Evolutionary conservation across 2,113 vertebrate genomes (phyloP).

Genomic region (Henicopernis longicauda): DNA sequence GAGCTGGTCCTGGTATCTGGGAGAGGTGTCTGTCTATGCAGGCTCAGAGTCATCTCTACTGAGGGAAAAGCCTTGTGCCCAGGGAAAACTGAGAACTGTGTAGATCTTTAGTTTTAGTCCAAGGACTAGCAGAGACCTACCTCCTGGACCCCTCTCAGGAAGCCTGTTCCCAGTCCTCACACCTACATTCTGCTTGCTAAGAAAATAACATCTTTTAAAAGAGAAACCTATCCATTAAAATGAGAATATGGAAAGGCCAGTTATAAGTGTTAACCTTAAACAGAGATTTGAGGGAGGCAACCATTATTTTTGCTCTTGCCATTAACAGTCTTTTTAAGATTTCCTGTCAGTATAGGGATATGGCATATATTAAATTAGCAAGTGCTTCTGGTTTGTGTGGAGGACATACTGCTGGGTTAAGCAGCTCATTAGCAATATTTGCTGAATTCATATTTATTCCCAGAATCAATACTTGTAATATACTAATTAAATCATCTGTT

Average conservation of each 20-base stretch:
- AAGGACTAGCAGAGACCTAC: not conserved
- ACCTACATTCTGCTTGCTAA: not conserved
- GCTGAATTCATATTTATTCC: slow-evolving; percentile 50
- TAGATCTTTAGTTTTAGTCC: not conserved
- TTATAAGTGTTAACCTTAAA: not conserved
- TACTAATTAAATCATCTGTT: slow-evolving; percentile 54
- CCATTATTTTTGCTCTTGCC: not conserved
- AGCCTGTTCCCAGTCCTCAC: not conserved
- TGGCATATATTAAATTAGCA: not conserved
- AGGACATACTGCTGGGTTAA: slow-evolving; percentile 11
- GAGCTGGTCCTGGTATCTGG: not conserved
- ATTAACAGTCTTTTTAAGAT: not conserved
- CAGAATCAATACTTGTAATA: slow-evolving; percentile 50
- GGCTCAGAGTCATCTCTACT: not conserved
- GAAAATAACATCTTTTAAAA: not conserved
- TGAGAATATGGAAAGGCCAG: not conserved
- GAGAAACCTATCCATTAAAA: not conserved
- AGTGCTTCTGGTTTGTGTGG: slow-evolving; percentile 1
- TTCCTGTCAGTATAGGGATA: not conserved
- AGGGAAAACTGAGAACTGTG: not conserved
- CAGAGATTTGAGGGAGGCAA: not conserved
- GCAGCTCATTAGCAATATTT: slow-evolving; percentile 47
- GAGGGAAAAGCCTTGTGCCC: not conserved
- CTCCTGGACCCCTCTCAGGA: not conserved
- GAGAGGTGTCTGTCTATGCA: not conserved